Evolutionary conservation across 2,113 vertebrate genomes (phyloP), one percentile per base, ranked within the genome.

Genomic region (Himantopus leucocephalus): DNA sequence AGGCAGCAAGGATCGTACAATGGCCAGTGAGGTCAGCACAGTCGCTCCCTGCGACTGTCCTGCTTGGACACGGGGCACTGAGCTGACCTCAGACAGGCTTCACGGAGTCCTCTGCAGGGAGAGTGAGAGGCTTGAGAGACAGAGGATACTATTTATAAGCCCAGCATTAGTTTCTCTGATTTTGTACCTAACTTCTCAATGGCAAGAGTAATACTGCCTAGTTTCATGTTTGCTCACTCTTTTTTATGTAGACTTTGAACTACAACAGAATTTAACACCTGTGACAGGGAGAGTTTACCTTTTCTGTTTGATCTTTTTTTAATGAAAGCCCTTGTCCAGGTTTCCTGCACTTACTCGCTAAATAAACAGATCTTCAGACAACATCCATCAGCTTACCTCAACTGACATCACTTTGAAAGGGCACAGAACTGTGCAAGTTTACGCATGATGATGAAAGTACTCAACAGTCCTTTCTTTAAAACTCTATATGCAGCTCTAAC

Each of bases 31-130:
- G 30, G 43, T 29, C 58, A 76, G 53, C 30, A 39, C 0, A 5
- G 71, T 47, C 0, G 0, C 22, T 71, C 24, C 63, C 30, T 24
- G 15, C 2, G 10, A n/a, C n/a, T n/a, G n/a, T n/a, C n/a, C n/a
- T n/a, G 24, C 45, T 56, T 26, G 37, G 34, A 68, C 6, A 3
- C 0, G 1, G 41, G 32, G 12, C 2, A 0, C 75, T n/a, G 12
- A 27, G 32, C 66, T 85, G 52, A 45, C 34, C n/a, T 43, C 62
- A 80, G 76, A 18, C 39, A 68, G 82, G 30, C 34, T 76, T 23
- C 39, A 16, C 0, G 0, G 37, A 85, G 35, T 45, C 18, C 14
- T 91, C 72, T n/a, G 18, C 37, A 77, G n/a, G 27, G 20, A 83
- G 18, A 90, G 37, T 30, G 35, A 87, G 45, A 74, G n/a, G 17